These are phyloP conservation scores for Narcine bancroftii DNA, from an alignment of 2,113 vertebrate genomes.

Conservation along the genomic window DNA sequence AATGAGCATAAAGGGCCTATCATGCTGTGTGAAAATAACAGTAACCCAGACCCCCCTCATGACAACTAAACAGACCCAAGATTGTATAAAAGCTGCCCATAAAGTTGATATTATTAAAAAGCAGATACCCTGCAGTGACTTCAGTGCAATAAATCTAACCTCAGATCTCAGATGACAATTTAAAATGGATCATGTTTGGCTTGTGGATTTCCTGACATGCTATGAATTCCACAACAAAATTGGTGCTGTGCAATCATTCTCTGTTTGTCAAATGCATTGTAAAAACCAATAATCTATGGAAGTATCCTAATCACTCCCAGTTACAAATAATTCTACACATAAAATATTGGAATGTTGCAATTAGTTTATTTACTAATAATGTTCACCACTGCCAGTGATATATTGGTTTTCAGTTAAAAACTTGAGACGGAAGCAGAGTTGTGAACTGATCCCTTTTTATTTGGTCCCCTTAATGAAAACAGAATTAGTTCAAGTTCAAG, in stretches of 20 bases:
- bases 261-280: not conserved
- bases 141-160: not conserved
- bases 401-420: not conserved
- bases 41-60: not conserved
- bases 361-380: not conserved
- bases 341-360: not conserved
- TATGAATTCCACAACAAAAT: not conserved
- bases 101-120: slow-evolving; percentile 21
- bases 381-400: not conserved
- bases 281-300: not conserved
- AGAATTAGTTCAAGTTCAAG: no score
- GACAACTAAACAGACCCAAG: not conserved
- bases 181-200: not conserved
- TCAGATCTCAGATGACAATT: not conserved
- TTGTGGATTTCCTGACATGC: not conserved
- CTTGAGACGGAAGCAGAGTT: not conserved
- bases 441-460: not conserved
- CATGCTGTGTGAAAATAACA: slow-evolving; percentile 17
- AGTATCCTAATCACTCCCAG: not conserved
- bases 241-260: not conserved
- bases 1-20: not conserved
- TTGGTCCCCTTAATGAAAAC: not conserved
- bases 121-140: not conserved
- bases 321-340: slow-evolving; percentile 7
- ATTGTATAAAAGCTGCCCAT: not conserved